Evolutionary conservation across 2,888 invertebrate species (phyloP).

Genomic region (Aporophyla nigra): DNA sequence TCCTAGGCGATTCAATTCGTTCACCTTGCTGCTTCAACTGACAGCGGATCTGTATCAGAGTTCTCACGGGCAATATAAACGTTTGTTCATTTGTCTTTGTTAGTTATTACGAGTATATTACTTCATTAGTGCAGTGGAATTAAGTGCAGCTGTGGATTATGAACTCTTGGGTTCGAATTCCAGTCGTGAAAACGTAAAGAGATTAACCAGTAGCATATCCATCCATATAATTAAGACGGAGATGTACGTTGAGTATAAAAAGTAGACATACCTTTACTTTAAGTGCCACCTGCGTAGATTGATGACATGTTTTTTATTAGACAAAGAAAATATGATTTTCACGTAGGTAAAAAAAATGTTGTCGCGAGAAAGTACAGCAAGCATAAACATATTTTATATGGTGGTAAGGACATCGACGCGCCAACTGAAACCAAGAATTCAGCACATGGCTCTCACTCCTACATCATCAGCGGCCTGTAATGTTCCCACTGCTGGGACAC

Average conservation of each 20-base stretch:
- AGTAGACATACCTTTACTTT: background rate
- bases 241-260: too few relatives aligned
- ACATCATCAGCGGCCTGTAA: too few relatives aligned
- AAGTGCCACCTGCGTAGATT: background rate
- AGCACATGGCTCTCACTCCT: background rate
- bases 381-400: background rate
- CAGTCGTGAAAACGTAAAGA: background rate
- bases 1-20: conserved; percentile 27
- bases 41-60: conserved; percentile 47
- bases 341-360: background rate
- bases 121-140: conserved; percentile 8
- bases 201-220: background rate
- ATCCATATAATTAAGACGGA: background rate
- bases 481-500: too few relatives aligned
- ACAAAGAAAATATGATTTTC: background rate
- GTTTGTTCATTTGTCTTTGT: conserved; percentile 50
- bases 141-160: background rate
- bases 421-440: background rate
- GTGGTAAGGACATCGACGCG: too few relatives aligned
- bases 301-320: background rate
- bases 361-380: background rate
- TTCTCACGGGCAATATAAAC: conserved; percentile 42
- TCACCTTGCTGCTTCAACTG: conserved; percentile 47
- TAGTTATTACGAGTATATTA: conserved; percentile 38
- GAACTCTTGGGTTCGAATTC: background rate